These are phyloP conservation scores for Drosophila hamatofila DNA, from an alignment of 2,888 invertebrate genomes.

Conservation along the genomic window DNA sequence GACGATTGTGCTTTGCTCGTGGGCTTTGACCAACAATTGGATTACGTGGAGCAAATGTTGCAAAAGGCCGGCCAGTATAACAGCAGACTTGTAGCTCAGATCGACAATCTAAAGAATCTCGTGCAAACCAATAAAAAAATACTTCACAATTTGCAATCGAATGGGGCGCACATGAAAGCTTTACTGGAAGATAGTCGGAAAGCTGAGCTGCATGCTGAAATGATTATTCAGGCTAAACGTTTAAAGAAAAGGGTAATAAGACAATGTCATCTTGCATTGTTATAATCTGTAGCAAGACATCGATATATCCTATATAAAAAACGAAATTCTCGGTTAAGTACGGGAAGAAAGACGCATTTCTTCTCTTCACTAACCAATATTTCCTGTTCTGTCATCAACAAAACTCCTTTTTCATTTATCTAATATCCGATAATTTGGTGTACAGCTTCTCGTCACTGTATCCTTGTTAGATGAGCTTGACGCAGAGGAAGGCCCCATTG, in stretches of 20 bases:
- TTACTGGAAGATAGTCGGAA: constrained; percentile 10
- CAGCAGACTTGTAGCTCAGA: constrained; percentile 14
- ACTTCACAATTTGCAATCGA: constrained; percentile 24
- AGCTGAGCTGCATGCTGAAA: neutral
- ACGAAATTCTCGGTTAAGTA: neutral
- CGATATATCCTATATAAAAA: neutral
- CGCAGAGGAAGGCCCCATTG: neutral
- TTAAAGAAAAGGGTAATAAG: constrained; percentile 36
- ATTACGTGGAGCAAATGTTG: constrained; percentile 35
- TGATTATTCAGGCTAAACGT: neutral
- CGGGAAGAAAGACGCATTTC: neutral
- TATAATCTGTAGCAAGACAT: neutral
- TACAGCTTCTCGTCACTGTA: constrained; percentile 28
- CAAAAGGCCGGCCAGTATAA: constrained; percentile 33
- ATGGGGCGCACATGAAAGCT: constrained; percentile 14
- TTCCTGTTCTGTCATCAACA: no score
- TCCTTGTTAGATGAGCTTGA: constrained; percentile 14
- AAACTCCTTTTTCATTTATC: neutral
- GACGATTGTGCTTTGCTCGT: neutral
- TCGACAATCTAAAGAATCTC: constrained; percentile 34
- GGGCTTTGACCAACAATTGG: constrained; percentile 31
- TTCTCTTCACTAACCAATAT: no score
- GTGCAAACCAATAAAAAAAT: constrained; percentile 33
- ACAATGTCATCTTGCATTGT: neutral
- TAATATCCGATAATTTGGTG: neutral